Evolutionary conservation across 2,797 vertebrate genomes (phyloP), one percentile per base, ranked within the genome.

Genomic region (Menidia menidia): DNA sequence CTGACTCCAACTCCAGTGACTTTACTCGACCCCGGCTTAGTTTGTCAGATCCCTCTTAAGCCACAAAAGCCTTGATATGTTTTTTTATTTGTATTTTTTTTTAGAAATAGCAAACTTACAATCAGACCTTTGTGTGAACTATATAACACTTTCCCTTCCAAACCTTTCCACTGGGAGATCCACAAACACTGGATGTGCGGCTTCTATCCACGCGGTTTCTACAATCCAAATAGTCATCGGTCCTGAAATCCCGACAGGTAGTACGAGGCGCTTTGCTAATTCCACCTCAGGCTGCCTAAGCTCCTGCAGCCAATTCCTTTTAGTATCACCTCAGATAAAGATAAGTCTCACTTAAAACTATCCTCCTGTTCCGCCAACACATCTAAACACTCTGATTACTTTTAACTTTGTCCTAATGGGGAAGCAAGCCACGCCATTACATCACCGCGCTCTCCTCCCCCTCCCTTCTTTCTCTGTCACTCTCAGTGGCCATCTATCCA

Each of bases 281-380:
- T 87, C 87, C 81, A 87, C 87, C 78, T 85, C 68, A 11, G 68
- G 59, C 74, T 75, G 78, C 75, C 77, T 88, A 79, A 89, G 70
- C 71, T 57, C 57, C 64, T 63, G 73, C 55, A 16, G 70, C 76
- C 89, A 80, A 87, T 90, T 87, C 92, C 62, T 87, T 86, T 90
- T 88, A 88, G 87, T 81, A 79, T 85, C 83, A 85, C 84, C 87
- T 90, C 70, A 68, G 74, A 64, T 67, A 47, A 64, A 45, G 75
- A 90, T 87, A 92, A 92, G 87, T 89, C 92, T 92, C 86, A 92
- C 84, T 92, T 92, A 91, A 73, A 91, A 83, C 86, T 73, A 75
- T 62, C 88, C 88, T 71, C 69, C 70, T 5, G 1, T 85, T 87
- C 81, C 82, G 85, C 87, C 84, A 87, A 79, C 82, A 80, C 82